Conservation (phyloP, 35 echinoderm and acorn worm genomes). For the Ophioderma brevispina region DNA sequence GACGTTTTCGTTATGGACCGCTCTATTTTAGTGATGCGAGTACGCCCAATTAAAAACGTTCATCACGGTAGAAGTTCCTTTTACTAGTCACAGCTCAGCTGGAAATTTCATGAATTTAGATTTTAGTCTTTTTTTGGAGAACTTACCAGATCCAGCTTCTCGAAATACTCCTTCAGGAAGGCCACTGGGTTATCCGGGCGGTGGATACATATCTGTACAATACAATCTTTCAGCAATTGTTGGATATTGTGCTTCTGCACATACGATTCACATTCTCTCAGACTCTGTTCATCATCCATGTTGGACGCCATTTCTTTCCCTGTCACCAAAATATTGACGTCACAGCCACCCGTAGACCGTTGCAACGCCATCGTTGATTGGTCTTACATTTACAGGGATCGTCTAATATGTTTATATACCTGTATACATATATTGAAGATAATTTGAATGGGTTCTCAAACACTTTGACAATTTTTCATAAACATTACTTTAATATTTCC, state of each 20-base stretch:
- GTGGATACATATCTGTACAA: slow-evolving; percentile 98
- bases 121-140: no score
- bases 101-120: neutral
- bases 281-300: slow-evolving; percentile 99
- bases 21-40: no score
- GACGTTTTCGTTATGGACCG: no score
- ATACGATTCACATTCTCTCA: slow-evolving; percentile 98
- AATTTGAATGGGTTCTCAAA: no score
- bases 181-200: slow-evolving; percentile 80
- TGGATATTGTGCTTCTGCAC: slow-evolving; percentile 99
- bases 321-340: slow-evolving; percentile 8
- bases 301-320: slow-evolving; percentile 88
- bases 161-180: slow-evolving; percentile 93
- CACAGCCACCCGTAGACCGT: neutral
- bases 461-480: no score
- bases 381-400: neutral
- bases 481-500: no score
- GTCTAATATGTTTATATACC: no score
- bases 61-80: no score
- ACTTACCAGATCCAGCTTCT: slow-evolving; percentile 85
- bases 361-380: neutral
- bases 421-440: no score
- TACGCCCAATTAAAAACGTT: no score
- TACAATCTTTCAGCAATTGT: slow-evolving; percentile 97
- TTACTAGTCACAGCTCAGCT: no score